Conservation (phyloP, 1,140 invertebrate species). For the Danaus plexippus region DNA sequence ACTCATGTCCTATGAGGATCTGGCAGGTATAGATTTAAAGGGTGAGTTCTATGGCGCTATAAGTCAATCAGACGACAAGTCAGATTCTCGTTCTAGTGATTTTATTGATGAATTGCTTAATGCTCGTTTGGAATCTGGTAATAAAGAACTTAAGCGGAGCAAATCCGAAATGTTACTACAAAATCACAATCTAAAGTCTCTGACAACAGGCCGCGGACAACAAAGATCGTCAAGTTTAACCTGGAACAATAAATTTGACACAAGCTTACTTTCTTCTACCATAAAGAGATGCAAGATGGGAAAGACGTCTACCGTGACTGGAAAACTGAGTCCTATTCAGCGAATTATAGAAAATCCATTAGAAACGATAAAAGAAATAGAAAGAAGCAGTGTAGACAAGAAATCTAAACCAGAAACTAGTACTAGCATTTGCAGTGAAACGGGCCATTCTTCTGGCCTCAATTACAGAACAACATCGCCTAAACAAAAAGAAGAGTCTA, state of each 20-base stretch:
- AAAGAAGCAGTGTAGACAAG: slow-evolving; percentile 40
- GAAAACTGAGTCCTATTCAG: slow-evolving; percentile 59
- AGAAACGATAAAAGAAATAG: slow-evolving; percentile 49
- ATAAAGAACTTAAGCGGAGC: slow-evolving; percentile 74
- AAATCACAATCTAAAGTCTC: slow-evolving; percentile 64
- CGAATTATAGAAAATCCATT: slow-evolving; percentile 43
- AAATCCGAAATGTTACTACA: slow-evolving; percentile 76
- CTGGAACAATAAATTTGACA: slow-evolving; percentile 77
- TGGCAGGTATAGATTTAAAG: slow-evolving; percentile 70
- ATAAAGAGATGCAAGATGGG: slow-evolving; percentile 78
- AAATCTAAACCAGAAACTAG: slow-evolving; percentile 49
- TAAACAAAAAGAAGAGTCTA: slow-evolving; percentile 54
- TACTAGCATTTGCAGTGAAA: slow-evolving; percentile 45
- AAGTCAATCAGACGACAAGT: slow-evolving; percentile 71
- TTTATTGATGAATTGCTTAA: slow-evolving; percentile 77
- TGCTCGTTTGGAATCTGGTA: slow-evolving; percentile 62
- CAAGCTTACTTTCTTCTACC: slow-evolving; percentile 73
- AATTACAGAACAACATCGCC: slow-evolving; percentile 52
- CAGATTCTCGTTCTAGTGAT: slow-evolving; percentile 73
- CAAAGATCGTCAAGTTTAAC: slow-evolving; percentile 78
- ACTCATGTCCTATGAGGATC: slow-evolving; percentile 44
- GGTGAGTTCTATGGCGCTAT: slow-evolving; percentile 72
- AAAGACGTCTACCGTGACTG: slow-evolving; percentile 64
- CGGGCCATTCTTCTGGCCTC: slow-evolving; percentile 54
- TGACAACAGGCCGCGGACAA: slow-evolving; percentile 70